These are phyloP conservation scores for Sitta carolinensis DNA, from an alignment of 2,797 vertebrate genomes.

Conservation along the genomic window DNA sequence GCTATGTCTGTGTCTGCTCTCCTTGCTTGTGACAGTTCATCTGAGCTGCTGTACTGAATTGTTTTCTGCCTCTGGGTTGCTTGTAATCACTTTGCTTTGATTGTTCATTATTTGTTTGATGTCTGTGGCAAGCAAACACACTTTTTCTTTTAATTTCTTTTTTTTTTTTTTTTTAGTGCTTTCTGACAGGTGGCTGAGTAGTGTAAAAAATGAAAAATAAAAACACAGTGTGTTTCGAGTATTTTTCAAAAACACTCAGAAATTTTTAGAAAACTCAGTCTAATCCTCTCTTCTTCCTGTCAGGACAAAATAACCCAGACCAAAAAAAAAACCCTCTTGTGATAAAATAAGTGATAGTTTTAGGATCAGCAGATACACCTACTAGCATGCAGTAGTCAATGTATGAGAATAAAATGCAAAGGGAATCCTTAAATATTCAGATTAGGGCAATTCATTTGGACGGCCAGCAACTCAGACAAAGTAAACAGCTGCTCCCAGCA, in stretches of 20 bases:
- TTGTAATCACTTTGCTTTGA: constrained; percentile 32
- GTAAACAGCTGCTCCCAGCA: neutral
- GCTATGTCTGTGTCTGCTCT: neutral
- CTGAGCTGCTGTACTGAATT: neutral
- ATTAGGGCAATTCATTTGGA: neutral
- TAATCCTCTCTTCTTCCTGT: neutral
- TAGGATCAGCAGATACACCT: neutral
- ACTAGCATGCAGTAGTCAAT: neutral
- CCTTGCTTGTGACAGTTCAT: constrained; percentile 10
- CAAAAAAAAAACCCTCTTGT: neutral
- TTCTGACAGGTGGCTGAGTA: neutral
- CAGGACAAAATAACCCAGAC: neutral
- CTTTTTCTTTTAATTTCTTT: neutral
- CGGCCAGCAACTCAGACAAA: neutral
- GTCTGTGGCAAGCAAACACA: neutral
- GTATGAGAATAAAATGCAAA: neutral
- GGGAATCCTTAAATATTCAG: neutral
- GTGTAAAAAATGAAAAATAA: neutral
- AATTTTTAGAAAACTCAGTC: neutral
- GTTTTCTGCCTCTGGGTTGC: constrained; percentile 29
- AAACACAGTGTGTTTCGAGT: neutral
- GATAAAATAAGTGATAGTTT: neutral
- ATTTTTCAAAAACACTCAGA: neutral
- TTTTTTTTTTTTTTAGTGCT: neutral
- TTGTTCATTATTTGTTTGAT: constrained; percentile 45